Evolutionary conservation across 2,113 vertebrate species (phyloP).

Genomic region (Calyptomena viridis): DNA sequence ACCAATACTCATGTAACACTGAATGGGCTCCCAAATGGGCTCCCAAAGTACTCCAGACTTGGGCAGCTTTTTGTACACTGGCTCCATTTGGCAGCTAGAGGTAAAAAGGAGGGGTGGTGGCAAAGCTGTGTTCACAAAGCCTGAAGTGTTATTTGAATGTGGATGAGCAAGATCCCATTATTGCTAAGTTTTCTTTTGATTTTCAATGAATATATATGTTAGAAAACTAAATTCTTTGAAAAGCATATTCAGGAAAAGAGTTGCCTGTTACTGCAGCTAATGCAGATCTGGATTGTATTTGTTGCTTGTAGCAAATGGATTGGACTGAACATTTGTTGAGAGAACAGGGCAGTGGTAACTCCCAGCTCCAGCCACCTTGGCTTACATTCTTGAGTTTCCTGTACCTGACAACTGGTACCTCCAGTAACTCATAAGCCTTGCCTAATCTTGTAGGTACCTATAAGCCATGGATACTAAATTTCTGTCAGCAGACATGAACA

Average conservation of each 20-base stretch:
- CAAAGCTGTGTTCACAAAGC: not conserved
- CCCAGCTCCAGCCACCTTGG: not conserved
- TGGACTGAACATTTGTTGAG: not conserved
- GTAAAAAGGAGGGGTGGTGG: not conserved
- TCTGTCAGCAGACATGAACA: not conserved
- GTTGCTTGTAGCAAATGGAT: too few relatives aligned
- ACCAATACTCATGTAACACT: accelerated
- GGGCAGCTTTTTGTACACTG: not conserved
- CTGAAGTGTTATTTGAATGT: not conserved
- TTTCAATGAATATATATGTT: not conserved
- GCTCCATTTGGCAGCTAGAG: not conserved
- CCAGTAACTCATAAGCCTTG: not conserved
- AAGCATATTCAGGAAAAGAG: accelerated
- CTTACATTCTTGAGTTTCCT: not conserved
- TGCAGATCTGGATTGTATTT: not conserved
- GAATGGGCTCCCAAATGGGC: not conserved
- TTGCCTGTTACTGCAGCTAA: not conserved
- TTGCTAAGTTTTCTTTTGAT: not conserved
- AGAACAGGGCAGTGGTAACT: not conserved
- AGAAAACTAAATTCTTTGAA: not conserved
- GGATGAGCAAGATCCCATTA: not conserved
- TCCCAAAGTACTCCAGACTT: not conserved
- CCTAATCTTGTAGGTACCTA: not conserved
- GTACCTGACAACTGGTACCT: not conserved
- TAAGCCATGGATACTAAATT: not conserved